Evolutionary conservation across 2,113 vertebrate species (phyloP).

Genomic region (Orthonyx spaldingii): DNA sequence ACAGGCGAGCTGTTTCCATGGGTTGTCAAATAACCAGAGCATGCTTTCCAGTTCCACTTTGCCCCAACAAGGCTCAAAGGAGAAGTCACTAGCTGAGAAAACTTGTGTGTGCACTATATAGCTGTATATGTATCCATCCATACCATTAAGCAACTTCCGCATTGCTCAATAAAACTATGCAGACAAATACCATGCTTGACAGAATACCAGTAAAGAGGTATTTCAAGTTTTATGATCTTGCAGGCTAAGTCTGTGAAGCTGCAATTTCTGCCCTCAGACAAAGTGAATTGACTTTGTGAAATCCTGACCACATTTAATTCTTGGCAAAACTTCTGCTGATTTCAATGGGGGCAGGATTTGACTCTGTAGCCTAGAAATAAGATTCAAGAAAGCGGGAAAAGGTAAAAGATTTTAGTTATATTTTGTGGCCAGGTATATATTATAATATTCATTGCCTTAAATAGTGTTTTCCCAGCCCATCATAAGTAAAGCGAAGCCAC

Average conservation of each 20-base stretch:
- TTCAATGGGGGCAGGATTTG: constrained; percentile 61
- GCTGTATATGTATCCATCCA: not conserved
- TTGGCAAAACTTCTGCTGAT: constrained; percentile 41
- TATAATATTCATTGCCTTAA: constrained; percentile 63
- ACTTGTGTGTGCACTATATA: not conserved
- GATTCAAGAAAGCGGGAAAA: not conserved
- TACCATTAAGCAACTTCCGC: not conserved
- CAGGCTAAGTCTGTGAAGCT: not conserved
- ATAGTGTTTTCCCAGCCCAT: constrained; percentile 97
- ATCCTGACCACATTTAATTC: constrained; percentile 61
- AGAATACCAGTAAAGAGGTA: not conserved
- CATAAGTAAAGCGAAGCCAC: constrained; percentile 90
- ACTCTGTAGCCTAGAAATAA: not conserved
- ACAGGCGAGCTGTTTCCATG: not conserved
- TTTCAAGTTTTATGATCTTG: not conserved
- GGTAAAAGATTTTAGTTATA: not conserved
- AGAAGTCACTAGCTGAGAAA: not conserved
- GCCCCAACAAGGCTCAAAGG: not conserved
- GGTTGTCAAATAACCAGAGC: not conserved
- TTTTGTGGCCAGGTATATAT: constrained; percentile 17
- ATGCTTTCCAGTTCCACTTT: not conserved
- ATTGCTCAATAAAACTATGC: not conserved
- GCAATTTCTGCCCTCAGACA: not conserved
- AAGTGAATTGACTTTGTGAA: not conserved
- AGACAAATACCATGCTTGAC: not conserved